Evolutionary conservation across 2,888 invertebrate species (phyloP), one percentile per base, ranked within the genome.

Genomic region (Pycnomerus fuliginosus): DNA sequence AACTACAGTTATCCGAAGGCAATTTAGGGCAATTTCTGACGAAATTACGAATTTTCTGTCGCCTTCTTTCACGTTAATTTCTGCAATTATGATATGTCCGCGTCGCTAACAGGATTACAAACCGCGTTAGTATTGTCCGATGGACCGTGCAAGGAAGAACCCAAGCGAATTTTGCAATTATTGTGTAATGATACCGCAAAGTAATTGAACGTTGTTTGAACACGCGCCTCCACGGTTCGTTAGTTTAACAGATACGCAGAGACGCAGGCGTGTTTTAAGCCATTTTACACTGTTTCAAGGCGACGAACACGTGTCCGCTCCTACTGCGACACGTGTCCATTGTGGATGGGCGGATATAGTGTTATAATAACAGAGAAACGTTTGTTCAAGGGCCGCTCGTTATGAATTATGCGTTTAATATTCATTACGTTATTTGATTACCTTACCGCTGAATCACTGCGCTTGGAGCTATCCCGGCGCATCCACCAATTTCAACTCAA

Each of bases 141-240:
- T n/a, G n/a, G n/a, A n/a, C n/a, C n/a, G n/a, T n/a, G n/a, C n/a
- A n/a, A n/a, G 31, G 32, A 48, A 32, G 33, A 40, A 40, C 39
- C 27, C 32, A 35, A 47, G 32, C 32, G 51, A 49, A 50, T 54
- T 58, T 59, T 50, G 52, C 62, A 60, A 62, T 64, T 64, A 65
- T 67, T 63, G 60, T 67, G 58, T 68, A 69, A 69, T 67, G 67
- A 68, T 64, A 69, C 69, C 69, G 56, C 69, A 69, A 68, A 69
- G 68, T 69, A 69, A 69, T 69, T 69, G 69, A 67, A 68, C 68
- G 67, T 58, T 65, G 68, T 65, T 60, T 58, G 62, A 59, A 54
- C 69, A 68, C 68, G 67, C 64, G 68, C 54, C 67, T 52, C 48
- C 50, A 59, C 62, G 66, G 60, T 67, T 69, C 69, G 68, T 69